Evolutionary conservation across 2,113 vertebrate species (phyloP), one percentile per base, ranked within the genome.

Genomic region (Megaleporinus macrocephalus): DNA sequence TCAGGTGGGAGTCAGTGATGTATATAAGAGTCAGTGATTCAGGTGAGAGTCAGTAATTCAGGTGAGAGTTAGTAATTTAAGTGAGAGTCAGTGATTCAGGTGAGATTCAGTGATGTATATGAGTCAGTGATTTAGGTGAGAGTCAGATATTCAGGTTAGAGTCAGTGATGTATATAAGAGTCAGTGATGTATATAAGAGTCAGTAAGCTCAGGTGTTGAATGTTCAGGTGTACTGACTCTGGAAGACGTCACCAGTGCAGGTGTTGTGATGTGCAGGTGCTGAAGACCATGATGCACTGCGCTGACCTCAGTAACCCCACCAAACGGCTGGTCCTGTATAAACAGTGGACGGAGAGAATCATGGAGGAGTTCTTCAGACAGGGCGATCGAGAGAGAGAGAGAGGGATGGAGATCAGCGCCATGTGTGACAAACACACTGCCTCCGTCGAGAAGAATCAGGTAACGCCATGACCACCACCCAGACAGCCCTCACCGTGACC

Each of bases 251-350:
- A n/a, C n/a, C n/a, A n/a, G n/a, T n/a, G n/a, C n/a, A n/a, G n/a
- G n/a, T n/a, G n/a, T n/a, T n/a, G 55, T 78, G 68, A 27, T 33
- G n/a, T 81, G 33, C 9, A 98, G 96, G 96, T 98, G 4, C 89
- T 97, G 80, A 95, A 94, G 91, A 97, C 95, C 88, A 95, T 98
- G 92, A 95, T 97, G 81, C 96, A 98, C 89, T 98, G 96, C 0
- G 96, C 96, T 0, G 96, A 98, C 90, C 94, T 98, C 78, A 98
- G 96, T 91, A 98, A 97, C 91, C 96, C 96, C 86, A 97, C 96
- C 4, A 98, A 97, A 81, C 87, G 93, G 0, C 83, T 98, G 88
- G 90, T 90, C 22, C 78, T 97, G 0, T 97, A 97, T 93, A 90
- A 93, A 30, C 94, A 95, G 70, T 97, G 96, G 96, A 97, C 96